Conservation (phyloP, 2,888 invertebrate genomes). For the Tipula helvola region DNA sequence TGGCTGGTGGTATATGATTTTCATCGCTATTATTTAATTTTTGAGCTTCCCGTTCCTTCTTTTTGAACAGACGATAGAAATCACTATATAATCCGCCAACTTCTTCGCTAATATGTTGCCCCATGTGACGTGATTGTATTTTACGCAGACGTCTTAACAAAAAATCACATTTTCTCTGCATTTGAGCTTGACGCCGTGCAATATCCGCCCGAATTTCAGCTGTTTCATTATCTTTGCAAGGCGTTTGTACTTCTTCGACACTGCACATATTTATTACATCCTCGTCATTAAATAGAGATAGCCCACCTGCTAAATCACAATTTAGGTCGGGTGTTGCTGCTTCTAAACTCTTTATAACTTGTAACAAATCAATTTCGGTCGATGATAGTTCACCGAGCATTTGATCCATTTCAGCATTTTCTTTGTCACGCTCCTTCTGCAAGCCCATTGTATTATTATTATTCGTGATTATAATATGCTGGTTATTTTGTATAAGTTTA, state of each 20-base stretch:
- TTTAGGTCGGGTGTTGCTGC: slow-evolving; percentile 23
- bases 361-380: slow-evolving; percentile 54
- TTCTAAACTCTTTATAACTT: slow-evolving; percentile 65
- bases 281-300: slow-evolving; percentile 20
- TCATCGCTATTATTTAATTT: slow-evolving; percentile 11
- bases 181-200: slow-evolving; percentile 33
- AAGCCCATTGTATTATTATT: slow-evolving; percentile 45
- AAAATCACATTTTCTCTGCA: slow-evolving; percentile 59
- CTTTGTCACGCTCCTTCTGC: slow-evolving; percentile 43
- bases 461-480: slow-evolving; percentile 37
- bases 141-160: slow-evolving; percentile 60
- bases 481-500: not conserved
- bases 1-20: not conserved
- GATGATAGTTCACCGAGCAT: slow-evolving; percentile 46
- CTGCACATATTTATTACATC: slow-evolving; percentile 19
- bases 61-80: slow-evolving; percentile 42
- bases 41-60: slow-evolving; percentile 21
- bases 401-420: slow-evolving; percentile 52
- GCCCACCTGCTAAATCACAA: slow-evolving; percentile 30
- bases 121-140: slow-evolving; percentile 60
- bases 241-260: slow-evolving; percentile 16
- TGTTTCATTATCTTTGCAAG: slow-evolving; percentile 14
- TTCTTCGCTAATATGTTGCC: slow-evolving; percentile 67
- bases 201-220: slow-evolving; percentile 27
- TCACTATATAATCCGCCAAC: slow-evolving; percentile 62